phyloP scores from a whole-genome alignment of 2,888 invertebrate species.

The Apoda limacodes region DNA sequence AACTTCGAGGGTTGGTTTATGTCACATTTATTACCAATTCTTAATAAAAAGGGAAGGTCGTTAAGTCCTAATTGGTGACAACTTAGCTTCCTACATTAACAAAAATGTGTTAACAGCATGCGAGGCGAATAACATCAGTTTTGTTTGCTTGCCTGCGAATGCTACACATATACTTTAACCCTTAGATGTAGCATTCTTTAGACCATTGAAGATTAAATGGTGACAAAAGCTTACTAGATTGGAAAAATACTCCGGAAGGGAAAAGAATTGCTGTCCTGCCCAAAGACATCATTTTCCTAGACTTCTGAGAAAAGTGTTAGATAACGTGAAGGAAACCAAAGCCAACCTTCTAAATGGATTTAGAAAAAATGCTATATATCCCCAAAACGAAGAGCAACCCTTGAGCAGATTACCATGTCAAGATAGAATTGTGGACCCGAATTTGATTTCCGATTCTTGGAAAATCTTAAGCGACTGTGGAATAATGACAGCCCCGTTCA shows the following conservation, averaged over 20 bases:
- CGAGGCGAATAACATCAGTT: constrained; percentile 29
- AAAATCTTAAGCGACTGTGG: too few species aligned
- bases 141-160: constrained; percentile 30
- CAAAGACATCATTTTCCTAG: constrained; percentile 20
- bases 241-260: constrained; percentile 20
- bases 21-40: constrained; percentile 18
- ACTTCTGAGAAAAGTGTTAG: constrained; percentile 17
- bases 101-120: constrained; percentile 26
- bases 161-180: constrained; percentile 30
- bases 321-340: constrained; percentile 8
- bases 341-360: constrained; percentile 20
- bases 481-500: too few species aligned
- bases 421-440: neutral
- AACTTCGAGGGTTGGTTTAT: constrained; percentile 31
- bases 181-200: constrained; percentile 30
- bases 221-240: constrained; percentile 18
- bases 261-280: constrained; percentile 11
- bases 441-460: too few species aligned
- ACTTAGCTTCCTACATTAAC: constrained; percentile 30
- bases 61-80: constrained; percentile 35
- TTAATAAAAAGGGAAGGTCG: constrained; percentile 21
- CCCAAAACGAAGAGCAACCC: constrained; percentile 15
- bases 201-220: constrained; percentile 27
- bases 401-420: constrained; percentile 16
- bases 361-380: constrained; percentile 19